Evolutionary conservation across 1,140 invertebrate genomes (phyloP).

Genomic region (Anoplophora glabripennis): DNA sequence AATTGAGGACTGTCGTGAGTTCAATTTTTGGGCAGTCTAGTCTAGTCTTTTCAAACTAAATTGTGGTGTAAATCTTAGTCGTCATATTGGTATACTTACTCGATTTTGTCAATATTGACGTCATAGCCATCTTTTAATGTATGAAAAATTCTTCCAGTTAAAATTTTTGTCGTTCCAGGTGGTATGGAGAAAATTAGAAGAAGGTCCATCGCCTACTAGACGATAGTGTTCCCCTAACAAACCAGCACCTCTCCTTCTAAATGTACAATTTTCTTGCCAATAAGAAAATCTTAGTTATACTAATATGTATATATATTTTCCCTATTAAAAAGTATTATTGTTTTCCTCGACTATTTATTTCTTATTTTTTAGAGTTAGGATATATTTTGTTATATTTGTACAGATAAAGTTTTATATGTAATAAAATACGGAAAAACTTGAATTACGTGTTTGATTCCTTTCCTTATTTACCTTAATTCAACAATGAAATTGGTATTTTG

Average conservation of each 20-base stretch:
- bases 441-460: not conserved
- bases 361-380: not conserved
- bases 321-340: constrained; percentile 8
- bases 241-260: not conserved
- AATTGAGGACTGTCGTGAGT: no score
- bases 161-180: constrained; percentile 53
- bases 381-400: constrained; percentile 16
- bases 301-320: not conserved
- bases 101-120: no score
- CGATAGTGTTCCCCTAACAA: constrained; percentile 45
- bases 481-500: no score
- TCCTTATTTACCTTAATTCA: no score
- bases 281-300: not conserved
- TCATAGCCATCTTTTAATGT: not conserved
- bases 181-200: constrained; percentile 68
- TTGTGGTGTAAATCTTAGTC: no score
- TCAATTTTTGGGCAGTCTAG: no score
- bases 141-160: not conserved
- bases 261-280: constrained; percentile 15
- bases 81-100: no score
- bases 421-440: constrained; percentile 8
- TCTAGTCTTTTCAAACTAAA: no score
- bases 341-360: not conserved
- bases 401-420: constrained; percentile 8
- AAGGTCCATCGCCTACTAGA: constrained; percentile 58